A percentile compares a stretch with the other conserved stretches of the same genome.
These are phyloP conservation scores for Gavialis gangeticus DNA, from an alignment of 2,113 vertebrate species.

Conservation along the genomic window DNA sequence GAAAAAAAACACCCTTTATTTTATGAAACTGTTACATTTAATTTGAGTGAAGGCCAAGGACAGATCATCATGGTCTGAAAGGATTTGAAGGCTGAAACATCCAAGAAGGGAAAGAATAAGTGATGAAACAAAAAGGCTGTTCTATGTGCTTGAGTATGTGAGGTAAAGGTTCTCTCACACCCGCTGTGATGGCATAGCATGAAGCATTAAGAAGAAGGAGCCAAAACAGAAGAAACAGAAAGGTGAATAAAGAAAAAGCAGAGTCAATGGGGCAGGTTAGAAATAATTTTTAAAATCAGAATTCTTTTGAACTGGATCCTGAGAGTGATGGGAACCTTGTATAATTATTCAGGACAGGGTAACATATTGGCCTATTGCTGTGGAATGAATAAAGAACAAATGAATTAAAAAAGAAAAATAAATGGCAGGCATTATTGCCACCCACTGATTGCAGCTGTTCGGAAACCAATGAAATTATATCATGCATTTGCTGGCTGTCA, in stretches of 20 bases:
- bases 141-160: not conserved
- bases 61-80: too few relatives aligned
- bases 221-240: not conserved
- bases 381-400: not conserved
- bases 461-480: not conserved
- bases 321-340: not conserved
- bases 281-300: not conserved
- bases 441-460: not conserved
- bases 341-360: not conserved
- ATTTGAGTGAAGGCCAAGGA: too few relatives aligned
- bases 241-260: not conserved
- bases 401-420: not conserved
- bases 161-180: not conserved
- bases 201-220: not conserved
- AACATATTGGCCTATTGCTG: not conserved
- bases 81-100: too few relatives aligned
- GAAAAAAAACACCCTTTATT: not conserved
- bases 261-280: not conserved
- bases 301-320: not conserved
- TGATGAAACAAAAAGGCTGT: not conserved
- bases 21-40: too few relatives aligned
- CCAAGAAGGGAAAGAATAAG: not conserved
- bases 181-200: rapidly evolving
- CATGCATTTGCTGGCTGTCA: not conserved
- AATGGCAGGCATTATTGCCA: not conserved